phyloP scores from a whole-genome alignment of 1,140 invertebrate species.

The Tetramorium alpestre region DNA sequence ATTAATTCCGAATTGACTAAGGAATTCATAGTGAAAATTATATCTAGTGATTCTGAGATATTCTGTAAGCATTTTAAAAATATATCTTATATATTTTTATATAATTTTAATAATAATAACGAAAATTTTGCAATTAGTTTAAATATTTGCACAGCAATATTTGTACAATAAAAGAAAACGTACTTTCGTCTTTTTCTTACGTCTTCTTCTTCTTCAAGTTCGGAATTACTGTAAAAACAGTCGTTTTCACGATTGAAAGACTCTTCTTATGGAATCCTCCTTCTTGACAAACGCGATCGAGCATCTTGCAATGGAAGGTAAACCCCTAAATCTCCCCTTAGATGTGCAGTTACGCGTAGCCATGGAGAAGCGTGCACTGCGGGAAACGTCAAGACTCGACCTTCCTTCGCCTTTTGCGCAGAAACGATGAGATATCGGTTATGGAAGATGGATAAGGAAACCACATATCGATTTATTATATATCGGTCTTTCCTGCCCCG shows the following conservation, averaged over 20 bases:
- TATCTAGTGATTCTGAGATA: not conserved
- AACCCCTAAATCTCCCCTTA: conserved; percentile 25
- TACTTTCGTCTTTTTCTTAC: not conserved
- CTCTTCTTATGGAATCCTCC: not conserved
- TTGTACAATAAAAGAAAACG: not conserved
- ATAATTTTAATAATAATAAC: not conserved
- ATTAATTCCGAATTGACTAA: not conserved
- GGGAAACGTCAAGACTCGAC: not conserved
- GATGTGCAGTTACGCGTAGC: not conserved
- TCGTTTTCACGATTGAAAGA: not conserved
- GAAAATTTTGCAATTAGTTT: not conserved
- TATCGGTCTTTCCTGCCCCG: not conserved
- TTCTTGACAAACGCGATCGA: conserved; percentile 22
- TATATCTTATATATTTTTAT: not conserved
- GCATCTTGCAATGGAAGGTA: not conserved
- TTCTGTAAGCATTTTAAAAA: not conserved
- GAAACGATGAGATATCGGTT: conserved; percentile 36
- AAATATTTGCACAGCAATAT: not conserved
- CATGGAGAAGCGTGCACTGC: not conserved
- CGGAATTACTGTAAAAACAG: conserved; percentile 16
- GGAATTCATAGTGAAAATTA: no score
- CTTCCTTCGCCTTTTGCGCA: not conserved
- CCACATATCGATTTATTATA: conserved; percentile 25
- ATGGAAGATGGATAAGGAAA: conserved; percentile 26
- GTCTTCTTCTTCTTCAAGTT: not conserved